Evolutionary conservation across 2,113 vertebrate genomes (phyloP).

Genomic region (Cynoglossus semilaevis): DNA sequence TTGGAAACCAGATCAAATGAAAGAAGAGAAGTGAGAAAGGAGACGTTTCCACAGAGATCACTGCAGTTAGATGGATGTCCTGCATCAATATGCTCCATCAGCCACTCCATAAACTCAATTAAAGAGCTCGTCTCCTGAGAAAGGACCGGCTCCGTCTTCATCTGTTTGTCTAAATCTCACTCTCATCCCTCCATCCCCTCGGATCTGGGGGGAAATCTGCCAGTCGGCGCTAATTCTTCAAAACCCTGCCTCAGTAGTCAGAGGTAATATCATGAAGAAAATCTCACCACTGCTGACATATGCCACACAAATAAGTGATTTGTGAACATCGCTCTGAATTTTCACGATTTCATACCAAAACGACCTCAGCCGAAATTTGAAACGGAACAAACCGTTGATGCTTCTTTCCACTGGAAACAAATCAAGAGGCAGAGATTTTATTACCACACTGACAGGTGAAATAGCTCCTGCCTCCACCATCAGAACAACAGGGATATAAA

Average conservation of each 20-base stretch:
- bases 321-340: no score
- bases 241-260: background rate
- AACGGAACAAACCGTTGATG: no score
- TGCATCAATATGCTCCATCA: conserved; percentile 63
- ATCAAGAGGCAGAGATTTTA: background rate
- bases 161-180: conserved; percentile 50
- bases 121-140: conserved; percentile 54
- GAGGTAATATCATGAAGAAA: conserved; percentile 18
- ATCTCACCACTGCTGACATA: background rate
- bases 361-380: no score
- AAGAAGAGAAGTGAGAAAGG: conserved; percentile 27
- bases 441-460: conserved; percentile 2
- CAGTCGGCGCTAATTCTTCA: conserved; percentile 23
- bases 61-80: conserved; percentile 53
- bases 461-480: background rate
- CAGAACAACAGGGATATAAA: conserved; percentile 18
- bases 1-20: conserved; percentile 38
- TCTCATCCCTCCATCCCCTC: conserved; percentile 9
- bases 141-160: conserved; percentile 29
- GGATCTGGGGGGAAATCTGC: conserved; percentile 41
- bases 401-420: no score
- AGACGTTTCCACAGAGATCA: conserved; percentile 41
- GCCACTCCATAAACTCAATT: conserved; percentile 71
- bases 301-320: background rate
- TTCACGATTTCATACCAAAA: no score